phyloP scores from a whole-genome alignment of 1,140 invertebrate genomes.

The Sitodiplosis mosellana region DNA sequence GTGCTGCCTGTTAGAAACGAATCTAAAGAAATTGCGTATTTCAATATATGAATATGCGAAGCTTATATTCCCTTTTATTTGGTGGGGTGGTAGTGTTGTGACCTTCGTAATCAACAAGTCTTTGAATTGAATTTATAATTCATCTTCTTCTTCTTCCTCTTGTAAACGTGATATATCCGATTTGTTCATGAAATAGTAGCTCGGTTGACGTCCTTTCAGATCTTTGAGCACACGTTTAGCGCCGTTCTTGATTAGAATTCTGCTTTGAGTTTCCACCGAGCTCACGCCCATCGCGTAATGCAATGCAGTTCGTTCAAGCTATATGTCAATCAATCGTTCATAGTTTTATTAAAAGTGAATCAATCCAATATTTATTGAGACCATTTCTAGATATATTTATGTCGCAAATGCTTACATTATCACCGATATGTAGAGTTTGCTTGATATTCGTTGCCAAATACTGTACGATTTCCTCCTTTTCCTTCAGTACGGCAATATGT shows the following conservation, averaged over 20 bases:
- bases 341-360: not conserved
- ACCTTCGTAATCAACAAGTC: no score
- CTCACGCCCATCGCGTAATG: slow-evolving; percentile 82
- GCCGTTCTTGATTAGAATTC: slow-evolving; percentile 59
- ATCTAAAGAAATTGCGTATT: no score
- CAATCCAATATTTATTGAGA: not conserved
- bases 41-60: not conserved
- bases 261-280: slow-evolving; percentile 58
- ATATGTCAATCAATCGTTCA: slow-evolving; percentile 4
- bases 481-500: slow-evolving; percentile 64
- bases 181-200: slow-evolving; percentile 86
- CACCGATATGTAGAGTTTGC: slow-evolving; percentile 51
- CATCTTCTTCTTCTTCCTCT: slow-evolving; percentile 48
- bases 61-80: no score
- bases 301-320: slow-evolving; percentile 69
- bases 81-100: no score
- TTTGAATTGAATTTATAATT: not conserved
- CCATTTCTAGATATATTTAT: no score
- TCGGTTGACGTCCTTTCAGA: slow-evolving; percentile 69
- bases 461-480: slow-evolving; percentile 57
- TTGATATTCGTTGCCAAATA: slow-evolving; percentile 52
- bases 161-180: slow-evolving; percentile 66
- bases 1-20: no score
- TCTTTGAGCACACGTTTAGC: slow-evolving; percentile 67
- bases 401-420: slow-evolving; percentile 80